Conservation (phyloP, 1,140 invertebrate genomes). For the Cryptotermes secundus region DNA sequence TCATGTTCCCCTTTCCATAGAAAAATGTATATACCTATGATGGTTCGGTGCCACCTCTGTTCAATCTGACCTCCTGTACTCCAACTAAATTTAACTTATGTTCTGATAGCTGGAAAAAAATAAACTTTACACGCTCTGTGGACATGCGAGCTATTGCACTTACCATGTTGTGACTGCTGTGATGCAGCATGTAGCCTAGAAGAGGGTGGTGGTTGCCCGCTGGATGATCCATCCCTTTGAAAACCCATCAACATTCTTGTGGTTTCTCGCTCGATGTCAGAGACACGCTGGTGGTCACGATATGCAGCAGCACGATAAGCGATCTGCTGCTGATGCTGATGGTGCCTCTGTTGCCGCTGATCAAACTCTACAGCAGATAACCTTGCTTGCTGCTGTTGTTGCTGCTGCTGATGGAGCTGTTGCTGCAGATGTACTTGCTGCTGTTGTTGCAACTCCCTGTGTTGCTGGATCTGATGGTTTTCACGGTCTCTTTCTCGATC, state of each 20-base stretch:
- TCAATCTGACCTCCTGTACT: too few relatives aligned
- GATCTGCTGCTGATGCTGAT: conserved; percentile 19
- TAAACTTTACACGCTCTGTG: too few relatives aligned
- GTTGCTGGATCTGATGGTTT: conserved; percentile 39
- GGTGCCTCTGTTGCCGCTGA: conserved; percentile 30
- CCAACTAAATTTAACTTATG: too few relatives aligned
- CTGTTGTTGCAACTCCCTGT: conserved; percentile 44
- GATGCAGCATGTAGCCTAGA: conserved; percentile 38
- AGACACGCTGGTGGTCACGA: conserved; percentile 46
- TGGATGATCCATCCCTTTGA: not conserved
- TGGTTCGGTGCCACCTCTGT: too few relatives aligned
- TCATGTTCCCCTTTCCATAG: too few relatives aligned
- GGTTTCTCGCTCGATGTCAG: conserved; percentile 43
- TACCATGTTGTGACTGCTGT: conserved; percentile 42
- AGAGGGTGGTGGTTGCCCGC: not conserved
- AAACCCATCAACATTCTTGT: conserved; percentile 20
- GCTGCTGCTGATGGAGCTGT: conserved; percentile 37
- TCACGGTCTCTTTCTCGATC: conserved; percentile 25
- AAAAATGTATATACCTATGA: too few relatives aligned
- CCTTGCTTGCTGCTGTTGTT: conserved; percentile 42
- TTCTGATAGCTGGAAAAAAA: too few relatives aligned
- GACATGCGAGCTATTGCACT: not conserved
- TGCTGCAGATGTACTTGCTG: conserved; percentile 42
- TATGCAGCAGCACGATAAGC: not conserved
- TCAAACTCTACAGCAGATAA: conserved; percentile 42